Evolutionary conservation across 2,113 vertebrate genomes (phyloP).

Genomic region (Saguinus midas): DNA sequence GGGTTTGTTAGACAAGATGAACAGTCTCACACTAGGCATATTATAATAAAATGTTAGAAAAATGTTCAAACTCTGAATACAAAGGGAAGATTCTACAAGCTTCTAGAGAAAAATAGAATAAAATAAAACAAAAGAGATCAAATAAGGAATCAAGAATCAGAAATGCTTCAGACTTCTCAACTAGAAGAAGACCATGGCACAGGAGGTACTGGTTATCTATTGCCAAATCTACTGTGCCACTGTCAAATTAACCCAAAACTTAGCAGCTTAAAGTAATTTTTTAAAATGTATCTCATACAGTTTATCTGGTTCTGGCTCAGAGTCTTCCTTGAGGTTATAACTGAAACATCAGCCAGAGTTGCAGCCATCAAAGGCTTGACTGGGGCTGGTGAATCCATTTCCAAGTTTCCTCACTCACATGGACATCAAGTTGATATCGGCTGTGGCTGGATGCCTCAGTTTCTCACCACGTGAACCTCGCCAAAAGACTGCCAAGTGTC

Average conservation of each 20-base stretch:
- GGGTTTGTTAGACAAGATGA: not conserved
- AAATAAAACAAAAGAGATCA: not conserved
- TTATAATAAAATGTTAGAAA: not conserved
- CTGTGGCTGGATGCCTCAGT: not conserved
- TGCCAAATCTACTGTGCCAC: not conserved
- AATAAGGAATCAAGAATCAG: not conserved
- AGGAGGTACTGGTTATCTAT: not conserved
- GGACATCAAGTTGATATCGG: not conserved
- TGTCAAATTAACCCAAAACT: not conserved
- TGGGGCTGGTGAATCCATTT: not conserved
- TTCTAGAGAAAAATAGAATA: not conserved
- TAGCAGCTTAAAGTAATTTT: not conserved
- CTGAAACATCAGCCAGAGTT: not conserved
- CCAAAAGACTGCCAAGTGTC: not conserved
- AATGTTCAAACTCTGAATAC: not conserved
- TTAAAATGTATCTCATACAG: not conserved
- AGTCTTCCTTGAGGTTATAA: not conserved
- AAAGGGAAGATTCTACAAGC: not conserved
- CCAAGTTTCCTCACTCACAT: not conserved
- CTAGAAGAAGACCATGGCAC: not conserved
- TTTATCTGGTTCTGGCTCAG: not conserved
- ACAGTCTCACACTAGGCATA: not conserved
- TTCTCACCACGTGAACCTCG: not conserved
- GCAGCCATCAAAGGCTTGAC: not conserved
- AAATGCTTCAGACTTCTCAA: constrained; percentile 1